Base-by-base conservation (phyloP, 2,113 vertebrate species). In the Hyla sarda region DNA sequence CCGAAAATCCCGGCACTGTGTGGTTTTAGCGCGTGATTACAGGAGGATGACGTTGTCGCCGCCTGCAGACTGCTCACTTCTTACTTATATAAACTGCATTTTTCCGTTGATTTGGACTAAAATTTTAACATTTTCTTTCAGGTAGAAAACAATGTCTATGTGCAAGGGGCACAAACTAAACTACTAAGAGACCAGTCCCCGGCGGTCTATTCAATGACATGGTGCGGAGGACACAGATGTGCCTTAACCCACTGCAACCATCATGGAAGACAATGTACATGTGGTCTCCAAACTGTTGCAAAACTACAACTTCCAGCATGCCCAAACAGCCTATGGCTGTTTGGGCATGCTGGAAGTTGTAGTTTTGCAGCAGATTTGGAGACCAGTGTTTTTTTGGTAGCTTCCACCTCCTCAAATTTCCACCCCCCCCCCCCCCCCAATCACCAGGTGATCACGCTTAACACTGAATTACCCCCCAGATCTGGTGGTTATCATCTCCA, bases 101-200 rank as follows among this genome's bases (percentile, higher is more conserved):
- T 17, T 69, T 37, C 16, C 1, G 0, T 13, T 45, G 47, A 37
- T 45, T 73, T 45, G 71, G 3, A 45, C 14, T 47, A 48, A n/a
- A 47, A 47, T 47, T 2, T 45, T 41, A n/a, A 17, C 8, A 12
- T 21, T 34, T 37, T 32, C 41, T 41, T 48, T 25, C 41, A 74
- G 72, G 37, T 74, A 45, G 41, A 72, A 28, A 17, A 9, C 21
- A 16, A 17, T 8, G 17, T 34, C 65, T 69, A 28, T 19, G 5
- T 19, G 62, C 32, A 17, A 69, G 65, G 30, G 32, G 14, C 65
- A 69, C 65, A 34, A 76, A 86, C 84, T 86, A 86, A 86, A 81
- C 77, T 7, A 87, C 77, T 87, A 86, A 86, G 60, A 19, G 28
- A 67, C 69, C 19, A 32, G 10, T 25, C 77, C 25, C 5, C 23